Conservation (phyloP, 1,140 invertebrate species). For the Drosophila subobscura region DNA sequence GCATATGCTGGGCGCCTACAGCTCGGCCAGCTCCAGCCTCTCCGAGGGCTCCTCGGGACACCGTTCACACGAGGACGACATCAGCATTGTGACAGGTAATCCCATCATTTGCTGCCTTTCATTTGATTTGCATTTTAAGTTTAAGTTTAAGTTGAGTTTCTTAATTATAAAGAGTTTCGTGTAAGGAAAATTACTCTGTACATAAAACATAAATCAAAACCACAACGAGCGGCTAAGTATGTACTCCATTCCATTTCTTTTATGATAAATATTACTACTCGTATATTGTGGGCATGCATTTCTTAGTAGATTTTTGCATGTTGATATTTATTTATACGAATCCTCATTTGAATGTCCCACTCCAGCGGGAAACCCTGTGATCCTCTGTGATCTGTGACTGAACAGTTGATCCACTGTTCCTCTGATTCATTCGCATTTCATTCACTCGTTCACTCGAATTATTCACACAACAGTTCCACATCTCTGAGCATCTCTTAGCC, state of each 20-base stretch:
- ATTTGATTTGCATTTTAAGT: conserved; percentile 36
- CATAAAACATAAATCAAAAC: conserved; percentile 11
- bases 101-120: conserved; percentile 8
- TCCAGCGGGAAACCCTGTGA: no score
- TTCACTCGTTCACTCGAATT: no score
- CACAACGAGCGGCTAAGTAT: conserved; percentile 44
- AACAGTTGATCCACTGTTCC: no score
- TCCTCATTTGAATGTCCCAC: no score
- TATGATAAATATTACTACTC: not conserved
- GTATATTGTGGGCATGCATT: conserved; percentile 20
- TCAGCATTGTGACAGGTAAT: conserved; percentile 94
- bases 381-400: no score
- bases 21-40: conserved; percentile 93
- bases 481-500: not conserved
- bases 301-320: conserved; percentile 24
- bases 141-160: conserved; percentile 19
- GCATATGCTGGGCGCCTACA: conserved; percentile 88
- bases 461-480: no score
- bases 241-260: not conserved
- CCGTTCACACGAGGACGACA: conserved; percentile 90
- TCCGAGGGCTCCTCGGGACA: conserved; percentile 91
- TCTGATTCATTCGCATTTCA: no score
- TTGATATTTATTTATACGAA: conserved; percentile 1
- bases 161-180: conserved; percentile 9
- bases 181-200: not conserved